A percentile compares a stretch with the other conserved stretches of the same genome.
Evolutionary conservation across 1,140 invertebrate genomes (phyloP).

Genomic region (Meloidogyne exigua): DNA sequence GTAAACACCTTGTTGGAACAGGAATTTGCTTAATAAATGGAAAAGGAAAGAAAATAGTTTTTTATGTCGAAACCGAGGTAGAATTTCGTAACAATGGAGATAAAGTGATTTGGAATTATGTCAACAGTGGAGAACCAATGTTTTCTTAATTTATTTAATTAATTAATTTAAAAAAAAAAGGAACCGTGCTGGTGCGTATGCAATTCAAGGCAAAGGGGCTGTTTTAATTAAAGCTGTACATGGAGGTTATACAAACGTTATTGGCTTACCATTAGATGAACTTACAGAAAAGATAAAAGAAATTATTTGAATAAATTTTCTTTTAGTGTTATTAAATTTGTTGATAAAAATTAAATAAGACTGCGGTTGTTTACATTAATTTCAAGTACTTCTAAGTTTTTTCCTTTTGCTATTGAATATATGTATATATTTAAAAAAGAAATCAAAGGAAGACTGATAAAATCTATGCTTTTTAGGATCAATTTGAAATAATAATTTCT

Average conservation of each 20-base stretch:
- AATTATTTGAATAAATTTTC: no score
- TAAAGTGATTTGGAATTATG: slow-evolving; percentile 78
- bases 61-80: slow-evolving; percentile 80
- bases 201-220: slow-evolving; percentile 83
- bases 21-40: slow-evolving; percentile 51
- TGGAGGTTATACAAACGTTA: slow-evolving; percentile 88
- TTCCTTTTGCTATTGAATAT: no score
- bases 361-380: no score
- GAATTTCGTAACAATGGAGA: slow-evolving; percentile 75
- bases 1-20: slow-evolving; percentile 78
- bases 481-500: slow-evolving; percentile 30
- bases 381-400: no score
- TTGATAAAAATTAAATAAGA: no score
- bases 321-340: no score
- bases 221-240: slow-evolving; percentile 80
- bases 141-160: slow-evolving; percentile 66
- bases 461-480: slow-evolving; percentile 31
- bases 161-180: slow-evolving; percentile 68
- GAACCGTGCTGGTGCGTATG: slow-evolving; percentile 90
- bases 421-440: no score
- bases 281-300: slow-evolving; percentile 72
- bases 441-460: no score
- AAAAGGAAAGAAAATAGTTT: slow-evolving; percentile 66
- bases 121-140: slow-evolving; percentile 83
- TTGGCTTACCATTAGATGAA: slow-evolving; percentile 83